phyloP scores from a whole-genome alignment of 2,888 invertebrate genomes.

The Plagodis dolabraria region DNA sequence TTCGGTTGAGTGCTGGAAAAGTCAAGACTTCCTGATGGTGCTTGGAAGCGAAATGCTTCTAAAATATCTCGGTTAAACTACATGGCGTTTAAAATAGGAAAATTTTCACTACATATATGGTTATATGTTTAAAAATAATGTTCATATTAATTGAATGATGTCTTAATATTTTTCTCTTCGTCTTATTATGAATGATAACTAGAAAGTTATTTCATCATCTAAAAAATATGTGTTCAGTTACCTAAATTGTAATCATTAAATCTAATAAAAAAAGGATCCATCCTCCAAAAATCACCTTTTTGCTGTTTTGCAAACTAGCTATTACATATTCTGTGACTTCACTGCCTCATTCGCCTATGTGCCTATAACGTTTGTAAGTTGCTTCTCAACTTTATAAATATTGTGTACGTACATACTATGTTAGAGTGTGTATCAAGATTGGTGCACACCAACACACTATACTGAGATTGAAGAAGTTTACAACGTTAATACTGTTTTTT shows the following conservation, averaged over 20 bases:
- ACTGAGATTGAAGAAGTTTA: slow-evolving; percentile 27
- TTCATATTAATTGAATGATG: too few relatives aligned
- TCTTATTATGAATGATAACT: too few relatives aligned
- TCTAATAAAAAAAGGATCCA: too few relatives aligned
- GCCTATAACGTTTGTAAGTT: slow-evolving; percentile 13
- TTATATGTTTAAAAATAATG: too few relatives aligned
- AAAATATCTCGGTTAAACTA: too few relatives aligned
- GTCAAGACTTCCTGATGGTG: too few relatives aligned
- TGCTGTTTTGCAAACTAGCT: slow-evolving; percentile 11
- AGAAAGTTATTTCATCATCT: neutral
- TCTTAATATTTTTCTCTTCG: too few relatives aligned
- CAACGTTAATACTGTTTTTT: slow-evolving; percentile 23
- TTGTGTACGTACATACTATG: neutral
- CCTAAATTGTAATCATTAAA: too few relatives aligned
- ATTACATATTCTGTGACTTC: slow-evolving; percentile 11
- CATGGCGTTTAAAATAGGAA: too few relatives aligned
- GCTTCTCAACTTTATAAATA: slow-evolving; percentile 2
- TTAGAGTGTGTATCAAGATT: slow-evolving; percentile 17
- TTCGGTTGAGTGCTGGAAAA: too few relatives aligned
- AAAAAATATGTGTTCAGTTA: neutral
- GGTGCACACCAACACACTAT: slow-evolving; percentile 23
- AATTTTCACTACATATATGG: too few relatives aligned
- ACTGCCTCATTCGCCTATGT: slow-evolving; percentile 12
- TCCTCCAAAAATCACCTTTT: slow-evolving; percentile 9
- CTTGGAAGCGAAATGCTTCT: too few relatives aligned